A percentile compares a stretch with the other conserved stretches of the same genome.
These are phyloP conservation scores for Lasioglossum morio DNA, from an alignment of 2,888 invertebrate species.

Conservation along the genomic window DNA sequence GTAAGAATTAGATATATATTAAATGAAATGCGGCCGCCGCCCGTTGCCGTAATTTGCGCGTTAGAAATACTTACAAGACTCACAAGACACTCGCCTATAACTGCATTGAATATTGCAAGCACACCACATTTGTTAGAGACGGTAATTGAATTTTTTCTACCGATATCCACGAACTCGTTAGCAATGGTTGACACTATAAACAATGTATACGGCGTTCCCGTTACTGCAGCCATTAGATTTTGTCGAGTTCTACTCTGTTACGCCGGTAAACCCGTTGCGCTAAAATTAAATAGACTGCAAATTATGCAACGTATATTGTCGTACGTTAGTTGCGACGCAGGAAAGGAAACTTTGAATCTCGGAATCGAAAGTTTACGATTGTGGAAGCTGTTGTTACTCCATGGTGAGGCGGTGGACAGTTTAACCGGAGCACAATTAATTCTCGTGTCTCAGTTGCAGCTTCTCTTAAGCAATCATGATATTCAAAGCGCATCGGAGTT, in stretches of 20 bases:
- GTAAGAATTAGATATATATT: conserved; percentile 92
- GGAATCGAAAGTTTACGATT: conserved; percentile 80
- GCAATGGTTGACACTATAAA: conserved; percentile 81
- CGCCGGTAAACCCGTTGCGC: conserved; percentile 76
- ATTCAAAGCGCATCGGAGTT: conserved; percentile 77
- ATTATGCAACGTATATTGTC: conserved; percentile 86
- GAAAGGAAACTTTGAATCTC: conserved; percentile 72
- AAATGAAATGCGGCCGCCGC: conserved; percentile 89
- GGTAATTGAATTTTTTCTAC: conserved; percentile 87
- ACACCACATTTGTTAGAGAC: conserved; percentile 88
- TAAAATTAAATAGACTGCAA: conserved; percentile 80
- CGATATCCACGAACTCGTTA: conserved; percentile 79
- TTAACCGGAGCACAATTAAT: conserved; percentile 74
- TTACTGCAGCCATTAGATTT: conserved; percentile 90
- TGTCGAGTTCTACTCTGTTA: conserved; percentile 88
- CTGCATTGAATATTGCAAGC: conserved; percentile 88
- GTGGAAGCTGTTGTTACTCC: conserved; percentile 78
- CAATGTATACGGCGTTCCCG: conserved; percentile 88
- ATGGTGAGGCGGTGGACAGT: conserved; percentile 76
- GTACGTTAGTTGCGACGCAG: conserved; percentile 86
- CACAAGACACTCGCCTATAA: conserved; percentile 90
- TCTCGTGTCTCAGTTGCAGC: conserved; percentile 76
- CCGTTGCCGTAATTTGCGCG: conserved; percentile 90
- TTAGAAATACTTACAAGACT: conserved; percentile 93
- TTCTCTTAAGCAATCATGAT: conserved; percentile 78